Conservation (phyloP, 2,113 vertebrate genomes). For the Dromaius novaehollandiae region DNA sequence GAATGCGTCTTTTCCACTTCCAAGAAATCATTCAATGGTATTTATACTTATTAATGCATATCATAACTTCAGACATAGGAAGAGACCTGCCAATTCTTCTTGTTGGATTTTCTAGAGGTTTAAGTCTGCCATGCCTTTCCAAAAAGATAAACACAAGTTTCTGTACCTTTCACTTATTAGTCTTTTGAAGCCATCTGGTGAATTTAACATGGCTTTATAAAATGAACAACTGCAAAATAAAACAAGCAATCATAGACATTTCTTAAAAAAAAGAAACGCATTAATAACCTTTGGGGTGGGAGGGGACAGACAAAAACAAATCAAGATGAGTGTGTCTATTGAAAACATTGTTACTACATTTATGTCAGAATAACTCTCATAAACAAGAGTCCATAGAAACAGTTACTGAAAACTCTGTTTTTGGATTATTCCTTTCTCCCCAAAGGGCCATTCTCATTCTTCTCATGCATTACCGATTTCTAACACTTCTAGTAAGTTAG, state of each 20-base stretch:
- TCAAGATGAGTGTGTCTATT: neutral
- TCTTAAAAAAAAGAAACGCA: neutral
- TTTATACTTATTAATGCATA: neutral
- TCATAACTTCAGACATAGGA: neutral
- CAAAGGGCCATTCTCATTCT: neutral
- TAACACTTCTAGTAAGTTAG: fast-evolving
- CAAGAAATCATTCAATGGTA: neutral
- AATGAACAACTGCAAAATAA: neutral
- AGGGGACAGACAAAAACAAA: neutral
- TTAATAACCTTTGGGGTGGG: neutral
- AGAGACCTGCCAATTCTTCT: neutral
- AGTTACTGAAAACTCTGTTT: neutral
- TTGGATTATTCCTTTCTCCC: neutral
- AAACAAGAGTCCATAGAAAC: neutral
- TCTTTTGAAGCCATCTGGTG: fast-evolving
- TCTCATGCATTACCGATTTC: neutral
- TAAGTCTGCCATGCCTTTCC: neutral
- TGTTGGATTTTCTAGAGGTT: neutral
- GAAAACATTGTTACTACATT: neutral
- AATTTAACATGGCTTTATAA: neutral
- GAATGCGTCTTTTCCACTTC: neutral
- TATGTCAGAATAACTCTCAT: neutral
- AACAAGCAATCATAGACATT: neutral
- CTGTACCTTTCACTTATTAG: neutral
- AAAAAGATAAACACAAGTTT: neutral